Base-by-base conservation (phyloP, 2,888 invertebrate species). In the Torymus auratus region DNA sequence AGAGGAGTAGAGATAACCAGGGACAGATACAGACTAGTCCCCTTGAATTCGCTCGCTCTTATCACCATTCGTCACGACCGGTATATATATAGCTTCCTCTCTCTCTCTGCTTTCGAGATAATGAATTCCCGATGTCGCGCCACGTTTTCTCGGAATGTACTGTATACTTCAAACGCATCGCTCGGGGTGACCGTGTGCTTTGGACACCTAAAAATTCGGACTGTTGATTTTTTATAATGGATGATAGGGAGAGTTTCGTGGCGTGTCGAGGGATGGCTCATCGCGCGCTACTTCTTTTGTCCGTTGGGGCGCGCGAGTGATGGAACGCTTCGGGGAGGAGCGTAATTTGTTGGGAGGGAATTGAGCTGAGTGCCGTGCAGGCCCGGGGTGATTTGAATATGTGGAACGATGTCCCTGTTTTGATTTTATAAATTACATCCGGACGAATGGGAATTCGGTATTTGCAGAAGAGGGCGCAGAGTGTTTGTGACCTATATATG, bases 71-170 rank as follows among this genome's bases (percentile, higher is more conserved):
- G 62, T 74, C 69, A 64, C 73, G 61, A 62, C 60, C 55, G 41
- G 53, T 12, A 5, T 10, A 20, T 20, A 12, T 67, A 53, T 52
- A 15, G 67, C 15, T 20, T 7, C 28, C 56, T 15, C 50, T 17
- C 53, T 61, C 20, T 10, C 50, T 53, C 23, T n/a, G n/a, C 58
- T 14, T 52, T 41, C 7, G 41, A 12, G 60, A 65, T 75, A 80
- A 74, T 80, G 79, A 80, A 79, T 80, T 74, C 28, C 41, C 56
- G 7, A 62, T 50, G 53, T 77, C 23, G 17, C 41, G 13, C 53
- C 20, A 14, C 53, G 17, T 50, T 55, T 64, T 53, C 17, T 60
- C 17, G 23, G 61, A 12, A 7, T 4, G 41, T 28, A 23, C 3
- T 5, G 28, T 41, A 41, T 41, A 41, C 41, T 41, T 41, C 41